Evolutionary conservation across 2,888 invertebrate species (phyloP).

Genomic region (Drosophila siamana): DNA sequence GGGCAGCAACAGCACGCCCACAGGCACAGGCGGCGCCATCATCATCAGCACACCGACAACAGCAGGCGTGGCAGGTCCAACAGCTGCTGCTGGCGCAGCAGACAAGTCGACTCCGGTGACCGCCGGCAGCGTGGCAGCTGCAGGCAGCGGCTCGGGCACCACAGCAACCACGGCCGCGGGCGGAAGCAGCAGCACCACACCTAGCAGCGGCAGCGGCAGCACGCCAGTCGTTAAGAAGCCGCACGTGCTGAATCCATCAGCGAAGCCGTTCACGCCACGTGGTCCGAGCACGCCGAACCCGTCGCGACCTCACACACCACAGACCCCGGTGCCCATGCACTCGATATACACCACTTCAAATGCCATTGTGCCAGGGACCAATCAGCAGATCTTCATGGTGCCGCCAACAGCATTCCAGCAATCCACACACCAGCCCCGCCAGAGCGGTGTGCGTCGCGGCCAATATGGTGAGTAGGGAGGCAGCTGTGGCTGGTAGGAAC

Average conservation of each 20-base stretch:
- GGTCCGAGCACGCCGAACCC: constrained; percentile 88
- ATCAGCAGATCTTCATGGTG: constrained; percentile 84
- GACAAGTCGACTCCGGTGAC: constrained; percentile 23
- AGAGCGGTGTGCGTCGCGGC: constrained; percentile 84
- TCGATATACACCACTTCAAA: constrained; percentile 79
- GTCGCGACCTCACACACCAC: constrained; percentile 93
- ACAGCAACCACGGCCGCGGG: constrained; percentile 21
- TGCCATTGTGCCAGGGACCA: constrained; percentile 81
- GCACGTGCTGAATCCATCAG: constrained; percentile 94
- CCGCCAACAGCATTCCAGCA: constrained; percentile 83
- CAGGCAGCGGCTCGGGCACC: constrained; percentile 8
- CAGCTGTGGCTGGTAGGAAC: neutral
- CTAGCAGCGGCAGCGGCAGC: constrained; percentile 50
- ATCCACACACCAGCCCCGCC: constrained; percentile 83
- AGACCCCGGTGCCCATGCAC: constrained; percentile 88
- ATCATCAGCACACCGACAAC: constrained; percentile 51
- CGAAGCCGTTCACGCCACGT: constrained; percentile 94
- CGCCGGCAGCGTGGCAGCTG: constrained; percentile 12
- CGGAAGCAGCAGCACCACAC: constrained; percentile 39
- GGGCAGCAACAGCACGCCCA: constrained; percentile 53
- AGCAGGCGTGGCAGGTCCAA: constrained; percentile 1
- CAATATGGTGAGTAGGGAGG: constrained; percentile 74
- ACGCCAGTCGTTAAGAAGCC: constrained; percentile 86
- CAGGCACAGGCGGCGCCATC: constrained; percentile 47
- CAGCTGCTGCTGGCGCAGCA: constrained; percentile 19